Conservation (phyloP, 2,888 invertebrate genomes). For the Ophion ellenae region DNA sequence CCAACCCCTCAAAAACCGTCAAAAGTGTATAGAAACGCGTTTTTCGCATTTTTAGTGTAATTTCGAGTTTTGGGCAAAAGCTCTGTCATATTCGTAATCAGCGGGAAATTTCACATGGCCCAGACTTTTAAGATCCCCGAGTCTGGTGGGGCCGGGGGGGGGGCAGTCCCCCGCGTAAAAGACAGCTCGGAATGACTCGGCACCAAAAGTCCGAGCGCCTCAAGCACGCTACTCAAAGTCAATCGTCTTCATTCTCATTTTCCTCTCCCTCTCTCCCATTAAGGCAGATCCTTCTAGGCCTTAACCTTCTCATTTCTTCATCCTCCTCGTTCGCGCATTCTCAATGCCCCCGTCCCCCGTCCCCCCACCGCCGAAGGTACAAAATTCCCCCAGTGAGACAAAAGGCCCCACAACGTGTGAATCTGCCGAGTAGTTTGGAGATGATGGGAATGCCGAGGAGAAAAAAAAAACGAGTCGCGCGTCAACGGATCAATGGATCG, state of each 20-base stretch:
- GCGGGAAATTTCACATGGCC: too few relatives aligned
- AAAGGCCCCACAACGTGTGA: neutral
- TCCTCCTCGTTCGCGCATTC: neutral
- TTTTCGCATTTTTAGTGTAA: too few relatives aligned
- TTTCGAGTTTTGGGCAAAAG: too few relatives aligned
- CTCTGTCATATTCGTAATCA: too few relatives aligned
- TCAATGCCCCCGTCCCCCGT: neutral
- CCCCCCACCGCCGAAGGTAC: too few relatives aligned
- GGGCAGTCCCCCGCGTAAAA: neutral
- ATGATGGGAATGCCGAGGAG: neutral
- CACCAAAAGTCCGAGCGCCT: conserved; percentile 65
- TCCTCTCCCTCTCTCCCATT: conserved; percentile 19
- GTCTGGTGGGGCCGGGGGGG: too few relatives aligned
- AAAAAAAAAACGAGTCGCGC: neutral
- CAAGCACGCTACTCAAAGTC: conserved; percentile 66
- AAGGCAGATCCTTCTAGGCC: neutral
- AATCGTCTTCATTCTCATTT: conserved; percentile 25
- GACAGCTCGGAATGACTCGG: conserved; percentile 50
- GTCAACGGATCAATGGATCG: neutral
- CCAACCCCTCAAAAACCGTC: too few relatives aligned
- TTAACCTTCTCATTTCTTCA: neutral
- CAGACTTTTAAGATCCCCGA: too few relatives aligned
- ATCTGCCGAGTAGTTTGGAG: neutral
- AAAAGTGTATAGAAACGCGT: too few relatives aligned
- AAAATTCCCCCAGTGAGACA: neutral